A percentile compares a stretch with the other conserved stretches of the same genome.
These are phyloP conservation scores for Pseudolaguvia tuberculata DNA, from an alignment of 2,113 vertebrate genomes.

Conservation along the genomic window DNA sequence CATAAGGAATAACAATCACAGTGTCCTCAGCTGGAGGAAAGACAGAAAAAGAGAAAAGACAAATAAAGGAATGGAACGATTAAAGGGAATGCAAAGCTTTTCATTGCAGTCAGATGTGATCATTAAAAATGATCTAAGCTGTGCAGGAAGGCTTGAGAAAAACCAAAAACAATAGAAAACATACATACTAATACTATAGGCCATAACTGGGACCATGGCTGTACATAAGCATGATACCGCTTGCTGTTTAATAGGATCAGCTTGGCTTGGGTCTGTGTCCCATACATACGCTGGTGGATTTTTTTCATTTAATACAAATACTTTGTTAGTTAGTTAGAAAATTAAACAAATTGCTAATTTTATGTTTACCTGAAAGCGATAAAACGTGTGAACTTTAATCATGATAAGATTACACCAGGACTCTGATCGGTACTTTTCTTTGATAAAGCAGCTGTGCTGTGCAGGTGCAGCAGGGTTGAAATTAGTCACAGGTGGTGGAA, in stretches of 20 bases:
- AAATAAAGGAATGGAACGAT: constrained; percentile 4
- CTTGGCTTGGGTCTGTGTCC: background rate
- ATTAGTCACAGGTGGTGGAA: constrained; percentile 31
- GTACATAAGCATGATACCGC: background rate
- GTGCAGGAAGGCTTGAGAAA: constrained; percentile 22
- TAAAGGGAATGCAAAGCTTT: constrained; percentile 14
- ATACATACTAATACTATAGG: constrained; percentile 11
- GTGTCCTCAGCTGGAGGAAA: constrained; percentile 77
- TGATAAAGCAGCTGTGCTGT: constrained; percentile 21
- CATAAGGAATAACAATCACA: constrained; percentile 83
- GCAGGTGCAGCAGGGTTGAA: constrained; percentile 16
- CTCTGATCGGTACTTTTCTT: constrained; percentile 8
- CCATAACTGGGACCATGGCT: constrained; percentile 32
- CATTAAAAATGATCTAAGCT: constrained; percentile 39
- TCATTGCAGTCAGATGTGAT: constrained; percentile 40
- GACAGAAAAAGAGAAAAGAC: constrained; percentile 19
- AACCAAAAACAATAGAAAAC: constrained; percentile 37
- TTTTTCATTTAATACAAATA: background rate
- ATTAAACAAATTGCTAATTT: background rate
- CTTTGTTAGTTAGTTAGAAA: background rate
- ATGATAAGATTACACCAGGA: background rate
- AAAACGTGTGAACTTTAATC: constrained; percentile 11
- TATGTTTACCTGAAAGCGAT: background rate
- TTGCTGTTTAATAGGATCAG: constrained; percentile 29
- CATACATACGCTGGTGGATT: background rate